Base-by-base conservation (phyloP, 2,797 vertebrate species). In the Momotus momota region DNA sequence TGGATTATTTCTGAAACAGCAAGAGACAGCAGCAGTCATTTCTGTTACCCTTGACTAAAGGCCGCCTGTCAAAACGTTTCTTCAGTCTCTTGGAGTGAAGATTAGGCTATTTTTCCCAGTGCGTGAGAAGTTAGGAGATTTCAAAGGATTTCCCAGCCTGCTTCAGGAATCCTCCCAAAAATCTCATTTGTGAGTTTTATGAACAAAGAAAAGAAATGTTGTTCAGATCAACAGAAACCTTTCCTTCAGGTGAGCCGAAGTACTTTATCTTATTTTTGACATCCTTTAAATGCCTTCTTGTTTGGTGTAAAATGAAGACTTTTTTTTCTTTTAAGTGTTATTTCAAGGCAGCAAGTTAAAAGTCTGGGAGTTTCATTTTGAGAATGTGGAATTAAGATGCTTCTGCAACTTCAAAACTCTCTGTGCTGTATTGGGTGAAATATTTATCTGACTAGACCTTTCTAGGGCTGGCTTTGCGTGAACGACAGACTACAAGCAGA, bases 1-100 rank as follows among this genome's bases (percentile, higher is more conserved):
- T 46, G 48, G 77, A 69, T 92, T 92, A 92, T 90, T 96, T 97
- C 93, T 72, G 75, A 95, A 95, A 85, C 67, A 83, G 75, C 60
- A 70, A 88, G 80, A 60, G 86, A 94, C 83, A 95, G 92, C 69
- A 81, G 93, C 71, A 60, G 81, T 94, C 60, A 22, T 77, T 91
- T 73, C 86, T 91, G 74, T 52, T 95, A 75, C 16, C 82, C 95
- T 87, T 35, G 65, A 57, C 64, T 86, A 78, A 94, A 92, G 71
- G 61, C 92, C 85, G 90, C 55, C 31, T 51, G 70, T 93, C 73
- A 77, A 60, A 92, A 70, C 46, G 62, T 84, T 75, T 71, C 80
- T 49, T 57, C 38, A 38, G 0, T 43, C 55, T 64, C 89, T 55
- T 57, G 26, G 27, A 57, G 88, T 1, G 4, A 72, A 62, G 73